These are phyloP conservation scores for Andrena marginata DNA, from an alignment of 2,888 invertebrate genomes.

Conservation along the genomic window DNA sequence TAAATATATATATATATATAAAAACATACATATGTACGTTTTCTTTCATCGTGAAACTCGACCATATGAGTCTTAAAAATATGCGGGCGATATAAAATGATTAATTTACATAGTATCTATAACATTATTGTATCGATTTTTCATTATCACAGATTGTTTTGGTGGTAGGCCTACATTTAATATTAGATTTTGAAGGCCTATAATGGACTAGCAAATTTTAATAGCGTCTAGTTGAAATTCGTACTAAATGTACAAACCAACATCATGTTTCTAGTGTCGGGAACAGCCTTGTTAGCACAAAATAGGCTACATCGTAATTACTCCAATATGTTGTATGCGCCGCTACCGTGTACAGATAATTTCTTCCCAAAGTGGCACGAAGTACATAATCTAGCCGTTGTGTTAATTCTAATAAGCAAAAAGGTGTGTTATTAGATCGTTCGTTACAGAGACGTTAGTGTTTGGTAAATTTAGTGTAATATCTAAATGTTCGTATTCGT, in stretches of 20 bases:
- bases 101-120: slow-evolving; percentile 74
- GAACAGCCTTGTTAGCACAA: slow-evolving; percentile 86
- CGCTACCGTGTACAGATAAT: slow-evolving; percentile 87
- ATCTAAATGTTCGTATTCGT: slow-evolving; percentile 31
- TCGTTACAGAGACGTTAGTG: not conserved
- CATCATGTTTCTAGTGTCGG: slow-evolving; percentile 85
- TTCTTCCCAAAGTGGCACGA: slow-evolving; percentile 86
- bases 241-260: slow-evolving; percentile 73
- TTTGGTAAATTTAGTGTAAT: not conserved
- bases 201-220: slow-evolving; percentile 78
- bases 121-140: slow-evolving; percentile 84
- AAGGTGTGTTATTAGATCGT: slow-evolving; percentile 24
- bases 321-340: slow-evolving; percentile 89
- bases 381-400: slow-evolving; percentile 88
- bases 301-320: slow-evolving; percentile 88
- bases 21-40: slow-evolving; percentile 12
- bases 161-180: slow-evolving; percentile 79
- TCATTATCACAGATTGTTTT: slow-evolving; percentile 85
- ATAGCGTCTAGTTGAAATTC: slow-evolving; percentile 68
- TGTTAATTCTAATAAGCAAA: slow-evolving; percentile 85
- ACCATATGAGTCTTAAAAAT: slow-evolving; percentile 61
- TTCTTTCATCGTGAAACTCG: slow-evolving; percentile 54
- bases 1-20: slow-evolving; percentile 34
- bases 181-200: slow-evolving; percentile 76
- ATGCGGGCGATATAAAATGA: slow-evolving; percentile 69